Evolutionary conservation across 2,113 vertebrate species (phyloP).

Genomic region (Aix galericulata): DNA sequence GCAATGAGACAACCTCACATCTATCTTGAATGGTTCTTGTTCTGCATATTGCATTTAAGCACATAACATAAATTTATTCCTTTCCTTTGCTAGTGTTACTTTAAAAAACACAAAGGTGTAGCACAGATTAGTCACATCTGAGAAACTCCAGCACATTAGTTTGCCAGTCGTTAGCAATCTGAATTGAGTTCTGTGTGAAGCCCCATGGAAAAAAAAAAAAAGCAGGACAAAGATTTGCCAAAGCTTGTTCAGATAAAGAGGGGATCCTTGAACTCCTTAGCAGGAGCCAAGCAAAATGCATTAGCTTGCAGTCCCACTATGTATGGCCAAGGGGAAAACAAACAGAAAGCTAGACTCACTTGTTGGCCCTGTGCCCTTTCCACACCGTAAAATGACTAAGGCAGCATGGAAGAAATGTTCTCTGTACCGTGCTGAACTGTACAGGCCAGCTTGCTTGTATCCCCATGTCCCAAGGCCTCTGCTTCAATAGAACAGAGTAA

Average conservation of each 20-base stretch:
- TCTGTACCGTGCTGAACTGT: background rate
- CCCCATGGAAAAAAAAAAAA: background rate
- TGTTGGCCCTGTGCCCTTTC: conserved; percentile 8
- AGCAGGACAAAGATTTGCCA: background rate
- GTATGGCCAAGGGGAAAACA: background rate
- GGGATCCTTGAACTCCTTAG: conserved; percentile 9
- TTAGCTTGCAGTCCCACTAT: background rate
- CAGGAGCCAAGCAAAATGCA: conserved; percentile 52
- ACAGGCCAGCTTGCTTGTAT: background rate
- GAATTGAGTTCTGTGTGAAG: background rate
- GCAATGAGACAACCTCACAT: background rate
- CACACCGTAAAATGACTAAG: conserved; percentile 7
- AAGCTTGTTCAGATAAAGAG: conserved; percentile 20
- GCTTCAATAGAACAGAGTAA: background rate
- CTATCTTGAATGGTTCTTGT: background rate
- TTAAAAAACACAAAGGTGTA: background rate
- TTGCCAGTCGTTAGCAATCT: background rate
- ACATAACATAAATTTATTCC: background rate
- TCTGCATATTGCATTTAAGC: background rate
- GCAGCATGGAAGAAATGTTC: background rate
- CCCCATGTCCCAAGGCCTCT: background rate
- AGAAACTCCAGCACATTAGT: background rate
- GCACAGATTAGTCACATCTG: background rate
- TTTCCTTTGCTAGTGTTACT: background rate
- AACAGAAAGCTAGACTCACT: background rate